Evolutionary conservation across 2,888 invertebrate genomes (phyloP), one percentile per base, ranked within the genome.

Genomic region (Cephus pygmeus): DNA sequence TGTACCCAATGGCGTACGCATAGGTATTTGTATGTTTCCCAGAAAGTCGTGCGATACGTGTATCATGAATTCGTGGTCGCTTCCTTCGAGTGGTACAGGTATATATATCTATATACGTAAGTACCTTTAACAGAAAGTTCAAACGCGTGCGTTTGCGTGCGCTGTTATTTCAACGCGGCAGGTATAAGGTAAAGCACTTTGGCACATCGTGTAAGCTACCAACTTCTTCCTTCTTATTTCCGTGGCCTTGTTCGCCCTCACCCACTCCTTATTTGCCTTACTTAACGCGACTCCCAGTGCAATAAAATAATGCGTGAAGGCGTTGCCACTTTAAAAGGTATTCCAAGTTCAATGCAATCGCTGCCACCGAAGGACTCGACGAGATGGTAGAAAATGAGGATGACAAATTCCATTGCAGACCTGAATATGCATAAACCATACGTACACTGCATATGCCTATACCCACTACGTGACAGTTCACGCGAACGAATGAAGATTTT

Each of bases 181-280:
- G 83, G 83, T 85, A 86, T 86, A 86, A 86, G 87, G 84, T 84
- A 86, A 87, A 86, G 86, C 85, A 85, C 87, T 86, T 86, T 85
- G 85, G 86, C 82, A 81, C 80, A 79, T 56, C 76, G 79, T 82
- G 81, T 83, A 82, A 82, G 82, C 84, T 81, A 79, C 81, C 69
- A 73, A 77, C 79, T 75, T 75, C 82, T 77, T 75, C 78, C 75
- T 76, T 76, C 79, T 82, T 77, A 56, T 79, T 77, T 69, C 74
- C 33, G 77, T 56, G 76, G 73, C 78, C 80, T 77, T 75, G 76
- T 80, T 74, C 77, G 75, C 73, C 40, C 73, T 68, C 79, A 77
- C 77, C 75, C 77, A 75, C 79, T 81, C 83, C 81, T 85, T 86
- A 85, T 86, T 86, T 82, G 82, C 86, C 85, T 86, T 86, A 86